Conservation (phyloP, 2,888 invertebrate species). For the Cryptocephalus primarius region DNA sequence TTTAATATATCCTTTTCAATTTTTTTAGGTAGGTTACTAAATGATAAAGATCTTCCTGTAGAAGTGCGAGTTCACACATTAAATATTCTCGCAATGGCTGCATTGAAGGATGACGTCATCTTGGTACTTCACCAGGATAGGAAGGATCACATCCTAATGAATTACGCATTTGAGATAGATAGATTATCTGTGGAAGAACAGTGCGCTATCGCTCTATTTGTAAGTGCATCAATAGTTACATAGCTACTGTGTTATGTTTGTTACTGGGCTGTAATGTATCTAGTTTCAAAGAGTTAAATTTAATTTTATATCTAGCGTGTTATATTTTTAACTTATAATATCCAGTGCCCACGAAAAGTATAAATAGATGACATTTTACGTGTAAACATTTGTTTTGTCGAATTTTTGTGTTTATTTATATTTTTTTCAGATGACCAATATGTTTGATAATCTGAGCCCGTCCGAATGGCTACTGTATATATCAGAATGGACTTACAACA, state of each 20-base stretch:
- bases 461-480: slow-evolving; percentile 92
- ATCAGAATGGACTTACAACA: slow-evolving; percentile 77
- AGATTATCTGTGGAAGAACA: slow-evolving; percentile 63
- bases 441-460: slow-evolving; percentile 79
- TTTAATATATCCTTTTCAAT: not conserved
- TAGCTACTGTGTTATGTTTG: too few species aligned
- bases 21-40: slow-evolving; percentile 47
- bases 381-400: slow-evolving; percentile 4
- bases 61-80: slow-evolving; percentile 55
- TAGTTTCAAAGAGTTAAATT: too few species aligned
- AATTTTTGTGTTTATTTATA: slow-evolving; percentile 1
- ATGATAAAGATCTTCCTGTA: slow-evolving; percentile 46
- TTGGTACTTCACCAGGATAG: slow-evolving; percentile 84
- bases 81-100: slow-evolving; percentile 63
- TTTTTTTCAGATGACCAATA: slow-evolving; percentile 64
- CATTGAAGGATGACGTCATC: slow-evolving; percentile 81
- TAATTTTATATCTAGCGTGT: too few species aligned
- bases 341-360: too few species aligned
- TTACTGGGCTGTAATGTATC: too few species aligned
- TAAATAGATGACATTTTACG: not conserved
- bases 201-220: slow-evolving; percentile 67
- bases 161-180: slow-evolving; percentile 74
- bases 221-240: slow-evolving; percentile 37
- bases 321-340: too few species aligned
- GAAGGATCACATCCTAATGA: slow-evolving; percentile 78